Base-by-base conservation (phyloP, 2,797 vertebrate genomes). In the Cossypha polioptera region DNA sequence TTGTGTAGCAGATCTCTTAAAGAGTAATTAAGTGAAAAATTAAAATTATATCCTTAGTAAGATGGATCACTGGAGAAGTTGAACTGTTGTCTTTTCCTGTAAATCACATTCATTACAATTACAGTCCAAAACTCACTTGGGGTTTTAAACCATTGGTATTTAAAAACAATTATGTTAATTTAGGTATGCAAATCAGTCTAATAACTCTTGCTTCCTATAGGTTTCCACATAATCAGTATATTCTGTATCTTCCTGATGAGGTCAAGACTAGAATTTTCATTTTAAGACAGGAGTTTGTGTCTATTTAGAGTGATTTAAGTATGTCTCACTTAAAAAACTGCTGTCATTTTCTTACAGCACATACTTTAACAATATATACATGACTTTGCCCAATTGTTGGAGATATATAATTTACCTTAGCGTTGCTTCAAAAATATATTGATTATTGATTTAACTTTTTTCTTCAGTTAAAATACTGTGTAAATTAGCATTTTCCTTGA, bases 141-240 rank as follows among this genome's bases (percentile, higher is more conserved):
- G 88, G 87, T 95, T 95, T 95, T 87, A 95, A 94, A 48, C n/a
- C 6, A 28, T 42, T 92, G 93, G 53, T 87, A 93, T 92, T 96
- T 97, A 51, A 96, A 96, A 96, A 75, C 33, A 96, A 88, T 92
- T 94, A 91, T 95, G 88, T 54, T 96, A 95, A 96, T 96, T 92
- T 91, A 76, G 16, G 55, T 84, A 95, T 96, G 92, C 16, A 95
- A 96, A 96, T 95, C 51, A 68, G 22, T 85, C 33, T 92, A 95
- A 96, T 96, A 95, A 88, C 61, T 93, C 43, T 84, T 92, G 20
- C 42, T 96, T 97, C 88, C 86, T 93, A 83, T 92, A 96, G 50
- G 11, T 74, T 96, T 95, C 20, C 55, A 92, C 51, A 78, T 87
- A 91, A 93, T 95, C 90, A 96, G 68, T 65, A 63, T 66, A 13